Conservation (phyloP, 2,113 vertebrate species). For the Myrmecobius fasciatus region DNA sequence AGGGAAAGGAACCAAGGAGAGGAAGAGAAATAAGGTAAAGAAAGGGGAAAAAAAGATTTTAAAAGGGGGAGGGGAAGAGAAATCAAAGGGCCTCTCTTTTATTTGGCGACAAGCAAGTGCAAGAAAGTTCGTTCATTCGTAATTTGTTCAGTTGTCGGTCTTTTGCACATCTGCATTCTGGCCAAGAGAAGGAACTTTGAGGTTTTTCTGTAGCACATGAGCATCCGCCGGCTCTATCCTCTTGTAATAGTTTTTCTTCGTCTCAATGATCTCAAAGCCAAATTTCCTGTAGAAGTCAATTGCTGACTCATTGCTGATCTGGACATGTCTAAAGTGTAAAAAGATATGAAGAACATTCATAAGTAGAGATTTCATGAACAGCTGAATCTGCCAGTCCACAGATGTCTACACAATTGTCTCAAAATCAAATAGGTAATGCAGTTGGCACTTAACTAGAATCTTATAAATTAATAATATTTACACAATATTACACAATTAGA, state of each 20-base stretch:
- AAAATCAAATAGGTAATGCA: neutral
- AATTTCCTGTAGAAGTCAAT: conserved; percentile 99
- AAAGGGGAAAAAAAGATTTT: neutral
- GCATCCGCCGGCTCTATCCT: conserved; percentile 99
- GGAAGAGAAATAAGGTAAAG: conserved; percentile 66
- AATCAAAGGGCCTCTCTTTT: conserved; percentile 86
- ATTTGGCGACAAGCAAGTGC: conserved; percentile 91
- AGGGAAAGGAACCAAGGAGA: conserved; percentile 68
- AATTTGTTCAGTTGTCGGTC: conserved; percentile 87
- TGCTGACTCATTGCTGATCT: conserved; percentile 99
- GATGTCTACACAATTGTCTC: neutral
- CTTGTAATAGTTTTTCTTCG: conserved; percentile 99
- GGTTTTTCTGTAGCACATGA: conserved; percentile 98
- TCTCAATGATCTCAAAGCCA: conserved; percentile 99
- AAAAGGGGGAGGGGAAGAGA: neutral
- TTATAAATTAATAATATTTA: conserved; percentile 8
- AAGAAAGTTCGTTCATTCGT: conserved; percentile 86
- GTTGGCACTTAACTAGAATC: neutral
- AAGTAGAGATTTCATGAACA: conserved; percentile 33
- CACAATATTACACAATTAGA: neutral
- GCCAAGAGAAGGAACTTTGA: conserved; percentile 89
- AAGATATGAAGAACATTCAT: neutral
- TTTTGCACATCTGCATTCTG: conserved; percentile 95
- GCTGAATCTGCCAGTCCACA: conserved; percentile 13
- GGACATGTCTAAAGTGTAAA: conserved; percentile 91